A percentile compares a stretch with the other conserved stretches of the same genome.
Conservation (phyloP, 2,888 invertebrate species). For the Acanthosepion lycidas region DNA sequence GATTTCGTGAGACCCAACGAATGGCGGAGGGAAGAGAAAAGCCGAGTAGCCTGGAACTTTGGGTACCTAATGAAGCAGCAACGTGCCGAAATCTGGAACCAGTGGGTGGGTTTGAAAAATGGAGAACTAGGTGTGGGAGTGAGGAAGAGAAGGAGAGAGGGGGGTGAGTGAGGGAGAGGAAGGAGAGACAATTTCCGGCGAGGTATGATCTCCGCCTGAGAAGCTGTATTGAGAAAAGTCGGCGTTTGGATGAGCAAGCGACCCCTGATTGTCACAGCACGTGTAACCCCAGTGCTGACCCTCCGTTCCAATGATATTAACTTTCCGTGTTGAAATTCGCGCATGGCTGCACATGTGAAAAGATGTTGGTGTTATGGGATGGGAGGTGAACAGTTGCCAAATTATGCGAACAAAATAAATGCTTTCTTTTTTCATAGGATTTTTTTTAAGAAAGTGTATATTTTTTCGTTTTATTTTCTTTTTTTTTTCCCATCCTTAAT, state of each 20-base stretch:
- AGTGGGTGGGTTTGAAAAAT: neutral
- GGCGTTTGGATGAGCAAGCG: slow-evolving; percentile 17
- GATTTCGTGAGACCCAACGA: neutral
- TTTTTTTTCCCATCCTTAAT: neutral
- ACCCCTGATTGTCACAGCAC: neutral
- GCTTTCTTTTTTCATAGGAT: neutral
- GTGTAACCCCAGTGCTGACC: neutral
- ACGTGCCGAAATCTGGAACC: neutral
- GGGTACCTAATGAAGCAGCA: slow-evolving; percentile 12
- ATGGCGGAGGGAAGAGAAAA: neutral
- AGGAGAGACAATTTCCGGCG: neutral
- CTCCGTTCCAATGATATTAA: neutral
- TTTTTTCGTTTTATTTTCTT: neutral
- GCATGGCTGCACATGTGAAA: neutral
- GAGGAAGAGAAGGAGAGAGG: neutral
- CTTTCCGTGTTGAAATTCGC: slow-evolving; percentile 8
- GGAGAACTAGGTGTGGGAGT: neutral
- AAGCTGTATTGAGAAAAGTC: neutral
- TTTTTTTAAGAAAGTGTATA: neutral
- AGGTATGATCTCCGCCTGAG: neutral
- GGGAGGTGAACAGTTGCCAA: neutral
- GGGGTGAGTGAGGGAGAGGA: neutral
- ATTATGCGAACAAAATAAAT: neutral
- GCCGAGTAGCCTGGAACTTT: neutral
- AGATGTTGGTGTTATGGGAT: neutral